Conservation (phyloP, 2,888 invertebrate species). For the Ormia ochracea region DNA sequence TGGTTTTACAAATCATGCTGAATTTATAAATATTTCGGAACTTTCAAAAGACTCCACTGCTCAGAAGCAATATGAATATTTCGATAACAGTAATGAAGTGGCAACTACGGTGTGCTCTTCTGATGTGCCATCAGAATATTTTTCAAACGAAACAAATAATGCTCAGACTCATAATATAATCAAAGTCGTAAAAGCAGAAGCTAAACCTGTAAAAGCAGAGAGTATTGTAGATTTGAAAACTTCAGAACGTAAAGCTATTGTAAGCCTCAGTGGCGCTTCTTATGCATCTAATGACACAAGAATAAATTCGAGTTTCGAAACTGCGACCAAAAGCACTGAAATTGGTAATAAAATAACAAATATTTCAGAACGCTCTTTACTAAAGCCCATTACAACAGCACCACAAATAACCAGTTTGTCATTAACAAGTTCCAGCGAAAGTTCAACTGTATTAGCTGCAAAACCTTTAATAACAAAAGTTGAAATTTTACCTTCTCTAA, state of each 20-base stretch:
- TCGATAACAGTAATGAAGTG: background rate
- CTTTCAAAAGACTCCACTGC: background rate
- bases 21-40: background rate
- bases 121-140: background rate
- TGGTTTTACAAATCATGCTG: background rate
- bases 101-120: background rate
- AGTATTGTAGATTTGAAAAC: background rate
- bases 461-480: conserved; percentile 35
- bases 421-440: background rate
- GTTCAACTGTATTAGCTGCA: background rate
- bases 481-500: conserved; percentile 44
- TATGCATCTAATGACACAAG: background rate
- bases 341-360: background rate
- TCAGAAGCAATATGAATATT: background rate
- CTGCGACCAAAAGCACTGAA: background rate
- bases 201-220: conserved; percentile 1
- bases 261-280: background rate
- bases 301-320: background rate
- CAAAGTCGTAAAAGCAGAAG: background rate
- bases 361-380: background rate
- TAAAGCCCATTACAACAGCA: background rate
- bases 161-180: background rate
- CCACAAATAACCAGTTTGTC: background rate
- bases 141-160: background rate
- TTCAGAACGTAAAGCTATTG: background rate